Percentiles rank a stretch among this genome's conserved stretches.
Conservation (phyloP, 92 coral and sea anemone genomes). For the Actinostola sp. region DNA sequence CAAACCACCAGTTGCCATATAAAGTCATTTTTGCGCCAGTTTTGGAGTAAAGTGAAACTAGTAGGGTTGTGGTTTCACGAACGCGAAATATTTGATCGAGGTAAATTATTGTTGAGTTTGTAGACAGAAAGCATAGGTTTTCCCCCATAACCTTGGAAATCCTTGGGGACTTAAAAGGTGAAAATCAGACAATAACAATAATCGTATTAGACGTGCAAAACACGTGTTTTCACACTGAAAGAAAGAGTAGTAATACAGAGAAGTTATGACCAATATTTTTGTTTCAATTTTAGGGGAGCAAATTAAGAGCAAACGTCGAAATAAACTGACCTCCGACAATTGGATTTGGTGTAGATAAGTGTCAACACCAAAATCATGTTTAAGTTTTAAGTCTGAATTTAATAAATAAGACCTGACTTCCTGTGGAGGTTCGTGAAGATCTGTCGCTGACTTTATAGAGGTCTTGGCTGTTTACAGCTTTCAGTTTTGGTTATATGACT, state of each 20-base stretch:
- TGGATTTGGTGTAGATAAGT: not conserved
- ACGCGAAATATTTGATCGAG: not conserved
- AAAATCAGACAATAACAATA: not conserved
- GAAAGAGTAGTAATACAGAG: no score
- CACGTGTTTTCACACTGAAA: not conserved
- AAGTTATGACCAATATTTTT: not conserved
- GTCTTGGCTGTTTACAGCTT: no score
- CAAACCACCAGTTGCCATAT: slow-evolving; percentile 4
- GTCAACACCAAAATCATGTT: not conserved
- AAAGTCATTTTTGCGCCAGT: slow-evolving; percentile 15
- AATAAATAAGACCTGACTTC: not conserved
- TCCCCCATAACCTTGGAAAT: not conserved
- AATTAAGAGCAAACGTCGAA: not conserved
- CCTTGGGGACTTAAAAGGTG: not conserved
- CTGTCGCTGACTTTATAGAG: not conserved
- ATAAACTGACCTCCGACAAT: not conserved
- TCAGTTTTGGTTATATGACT: no score
- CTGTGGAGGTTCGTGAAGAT: not conserved
- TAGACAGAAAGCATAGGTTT: no score
- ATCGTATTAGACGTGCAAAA: not conserved
- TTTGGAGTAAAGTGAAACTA: slow-evolving; percentile 7
- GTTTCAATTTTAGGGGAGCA: not conserved
- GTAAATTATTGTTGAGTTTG: no score
- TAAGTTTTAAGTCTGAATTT: not conserved
- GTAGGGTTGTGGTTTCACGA: not conserved